Percentiles rank a stretch among this genome's conserved stretches.
phyloP scores from a whole-genome alignment of 2,113 vertebrate genomes.

The Coregonus clupeaformis region DNA sequence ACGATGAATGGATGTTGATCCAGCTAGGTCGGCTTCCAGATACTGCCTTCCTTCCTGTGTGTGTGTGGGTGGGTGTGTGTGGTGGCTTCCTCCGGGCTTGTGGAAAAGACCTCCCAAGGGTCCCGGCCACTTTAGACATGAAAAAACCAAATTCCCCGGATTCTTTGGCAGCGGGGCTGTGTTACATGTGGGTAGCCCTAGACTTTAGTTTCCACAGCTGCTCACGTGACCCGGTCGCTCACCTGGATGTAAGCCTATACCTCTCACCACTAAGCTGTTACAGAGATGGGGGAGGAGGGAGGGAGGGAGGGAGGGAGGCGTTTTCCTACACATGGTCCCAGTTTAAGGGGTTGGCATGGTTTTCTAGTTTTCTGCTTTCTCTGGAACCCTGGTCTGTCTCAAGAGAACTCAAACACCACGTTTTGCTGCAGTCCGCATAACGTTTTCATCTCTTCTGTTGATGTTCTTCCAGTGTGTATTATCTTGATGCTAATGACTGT shows the following conservation, averaged over 20 bases:
- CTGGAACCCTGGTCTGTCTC: slow-evolving; percentile 39
- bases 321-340: slow-evolving; percentile 58
- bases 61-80: slow-evolving; percentile 1
- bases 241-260: slow-evolving; percentile 53
- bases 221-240: slow-evolving; percentile 52
- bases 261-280: slow-evolving; percentile 9
- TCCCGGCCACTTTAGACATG: slow-evolving; percentile 19
- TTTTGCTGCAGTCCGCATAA: slow-evolving; percentile 56
- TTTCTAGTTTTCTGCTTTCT: slow-evolving; percentile 26
- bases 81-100: slow-evolving; percentile 49
- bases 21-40: no score
- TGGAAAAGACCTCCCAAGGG: slow-evolving; percentile 60
- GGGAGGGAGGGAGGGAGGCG: not conserved
- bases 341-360: slow-evolving; percentile 46
- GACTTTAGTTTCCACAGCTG: slow-evolving; percentile 8
- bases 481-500: not conserved
- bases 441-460: slow-evolving; percentile 3
- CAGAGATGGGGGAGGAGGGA: not conserved
- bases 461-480: slow-evolving; percentile 20
- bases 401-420: slow-evolving; percentile 14
- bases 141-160: slow-evolving; percentile 66
- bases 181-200: slow-evolving; percentile 51
- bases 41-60: no score
- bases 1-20: not conserved
- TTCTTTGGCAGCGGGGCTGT: slow-evolving; percentile 55